Evolutionary conservation across 2,113 vertebrate genomes (phyloP).

Genomic region (Montifringilla adamsi): DNA sequence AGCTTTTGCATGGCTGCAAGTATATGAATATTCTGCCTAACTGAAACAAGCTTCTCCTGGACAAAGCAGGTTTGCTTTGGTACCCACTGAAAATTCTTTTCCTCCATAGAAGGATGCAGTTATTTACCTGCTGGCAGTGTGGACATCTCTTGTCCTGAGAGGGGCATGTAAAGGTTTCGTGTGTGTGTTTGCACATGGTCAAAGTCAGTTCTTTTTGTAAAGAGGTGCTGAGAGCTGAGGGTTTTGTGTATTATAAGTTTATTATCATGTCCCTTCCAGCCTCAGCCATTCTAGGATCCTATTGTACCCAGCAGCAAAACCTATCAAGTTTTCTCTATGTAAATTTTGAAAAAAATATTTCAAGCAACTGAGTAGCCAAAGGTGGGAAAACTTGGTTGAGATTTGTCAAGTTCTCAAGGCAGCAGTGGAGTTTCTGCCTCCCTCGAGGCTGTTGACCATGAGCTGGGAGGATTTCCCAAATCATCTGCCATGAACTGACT

Average conservation of each 20-base stretch:
- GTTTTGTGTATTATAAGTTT: not conserved
- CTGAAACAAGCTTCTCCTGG: not conserved
- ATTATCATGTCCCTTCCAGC: not conserved
- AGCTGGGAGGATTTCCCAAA: not conserved
- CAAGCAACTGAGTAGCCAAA: not conserved
- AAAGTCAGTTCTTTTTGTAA: not conserved
- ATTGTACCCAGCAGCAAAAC: not conserved
- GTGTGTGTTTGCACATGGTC: not conserved
- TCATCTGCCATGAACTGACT: not conserved
- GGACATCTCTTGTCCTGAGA: not conserved
- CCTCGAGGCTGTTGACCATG: accelerated
- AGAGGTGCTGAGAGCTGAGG: not conserved
- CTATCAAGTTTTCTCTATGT: not conserved
- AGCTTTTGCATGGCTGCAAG: not conserved
- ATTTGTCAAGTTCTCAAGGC: not conserved
- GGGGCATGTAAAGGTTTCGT: accelerated
- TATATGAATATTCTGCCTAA: not conserved
- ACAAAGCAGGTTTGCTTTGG: not conserved
- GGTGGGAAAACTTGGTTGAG: not conserved
- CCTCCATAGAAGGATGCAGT: not conserved
- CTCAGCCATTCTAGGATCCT: not conserved
- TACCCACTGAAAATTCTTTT: not conserved
- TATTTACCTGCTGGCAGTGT: not conserved
- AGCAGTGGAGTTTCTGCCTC: not conserved
- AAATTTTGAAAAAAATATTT: not conserved